Conservation (phyloP, 2,797 vertebrate species). For the Caiman crocodilus region DNA sequence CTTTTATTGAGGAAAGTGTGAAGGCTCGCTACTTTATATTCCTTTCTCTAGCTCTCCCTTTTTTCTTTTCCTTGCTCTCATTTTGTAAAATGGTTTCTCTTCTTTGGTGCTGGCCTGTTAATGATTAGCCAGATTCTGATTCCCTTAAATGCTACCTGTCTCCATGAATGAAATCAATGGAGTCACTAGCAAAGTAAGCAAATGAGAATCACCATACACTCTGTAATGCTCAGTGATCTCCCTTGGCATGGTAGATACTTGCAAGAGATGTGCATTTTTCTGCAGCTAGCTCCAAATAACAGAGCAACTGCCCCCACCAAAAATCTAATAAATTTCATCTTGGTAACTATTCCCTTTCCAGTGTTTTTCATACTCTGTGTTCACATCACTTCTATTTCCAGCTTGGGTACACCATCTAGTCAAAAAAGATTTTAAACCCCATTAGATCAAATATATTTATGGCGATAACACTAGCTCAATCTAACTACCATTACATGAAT, state of each 20-base stretch:
- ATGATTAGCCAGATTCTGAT: not conserved
- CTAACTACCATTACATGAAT: not conserved
- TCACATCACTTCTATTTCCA: no score
- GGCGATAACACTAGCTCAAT: not conserved
- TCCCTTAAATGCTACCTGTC: not conserved
- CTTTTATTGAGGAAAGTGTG: not conserved
- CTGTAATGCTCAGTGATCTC: not conserved
- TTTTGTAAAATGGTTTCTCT: not conserved
- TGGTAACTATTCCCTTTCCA: no score
- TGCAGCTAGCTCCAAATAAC: no score
- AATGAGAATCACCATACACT: not conserved
- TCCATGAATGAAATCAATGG: not conserved
- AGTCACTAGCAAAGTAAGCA: not conserved
- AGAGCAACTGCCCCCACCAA: no score
- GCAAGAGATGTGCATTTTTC: no score
- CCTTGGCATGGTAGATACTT: no score
- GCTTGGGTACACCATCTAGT: slow-evolving; percentile 5
- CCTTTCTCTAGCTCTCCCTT: not conserved
- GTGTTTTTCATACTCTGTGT: no score
- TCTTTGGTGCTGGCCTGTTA: not conserved
- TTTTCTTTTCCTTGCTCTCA: not conserved
- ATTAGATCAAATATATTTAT: not conserved
- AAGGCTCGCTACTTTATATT: not conserved
- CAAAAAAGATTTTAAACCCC: slow-evolving; percentile 2
- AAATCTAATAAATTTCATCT: no score